Evolutionary conservation across 2,888 invertebrate genomes (phyloP), one percentile per base, ranked within the genome.

Genomic region (Nebria salina): DNA sequence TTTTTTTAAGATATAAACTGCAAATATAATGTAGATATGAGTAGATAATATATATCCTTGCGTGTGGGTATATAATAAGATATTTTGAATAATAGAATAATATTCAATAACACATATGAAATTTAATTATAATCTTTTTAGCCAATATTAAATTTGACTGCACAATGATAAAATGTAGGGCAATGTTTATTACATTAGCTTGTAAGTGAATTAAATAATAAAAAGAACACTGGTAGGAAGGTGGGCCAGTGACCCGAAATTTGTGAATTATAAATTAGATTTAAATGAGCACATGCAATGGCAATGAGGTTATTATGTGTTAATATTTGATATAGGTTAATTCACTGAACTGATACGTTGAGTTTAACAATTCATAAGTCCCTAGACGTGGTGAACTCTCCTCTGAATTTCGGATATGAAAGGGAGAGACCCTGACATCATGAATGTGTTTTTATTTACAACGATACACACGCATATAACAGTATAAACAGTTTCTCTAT

Each of bases 311-410:
- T 84, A 84, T 84, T 83, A 83, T 83, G 83, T 81, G 74, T 84
- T 83, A 84, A 84, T 84, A 83, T 84, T 84, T 84, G 64, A 84
- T 83, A 76, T 82, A 81, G 78, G 83, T 83, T 84, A 84, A 84
- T 84, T 83, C 83, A 83, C 75, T 83, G 54, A 54, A 13, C 75
- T 73, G 82, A 34, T 34, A 34, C 83, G 83, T 82, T 77, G 78
- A 54, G 80, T 77, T 83, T 83, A 83, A 81, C 79, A 82, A 84
- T 84, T 83, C 83, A 83, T 83, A 74, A 78, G 72, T 76, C 81
- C 77, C 78, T 75, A 77, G 82, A 81, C 81, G 65, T 7, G 54
- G 8, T 13, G 54, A 54, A 54, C 54, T 8, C 54, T 54, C 54
- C 54, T 54, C 54, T 54, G 54, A 8, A 54, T 54, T 54, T 54